phyloP scores from a whole-genome alignment of 2,113 vertebrate genomes.

The Meriones unguiculatus region DNA sequence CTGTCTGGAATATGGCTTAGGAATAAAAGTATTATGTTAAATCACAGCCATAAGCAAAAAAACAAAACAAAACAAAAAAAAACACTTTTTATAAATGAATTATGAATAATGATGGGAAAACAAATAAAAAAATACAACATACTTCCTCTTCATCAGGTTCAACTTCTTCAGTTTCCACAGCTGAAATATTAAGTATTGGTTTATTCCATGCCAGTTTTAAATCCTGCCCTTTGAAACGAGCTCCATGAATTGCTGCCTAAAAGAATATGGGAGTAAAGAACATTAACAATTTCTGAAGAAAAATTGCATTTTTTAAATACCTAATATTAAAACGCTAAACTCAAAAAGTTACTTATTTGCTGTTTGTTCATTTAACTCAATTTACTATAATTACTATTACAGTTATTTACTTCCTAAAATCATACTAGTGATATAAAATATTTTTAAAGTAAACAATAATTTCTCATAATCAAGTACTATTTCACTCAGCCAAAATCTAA shows the following conservation, averaged over 20 bases:
- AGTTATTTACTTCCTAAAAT: slow-evolving; percentile 49
- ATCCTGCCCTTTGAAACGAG: slow-evolving; percentile 94
- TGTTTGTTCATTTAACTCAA: background rate
- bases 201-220: slow-evolving; percentile 97
- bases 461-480: slow-evolving; percentile 20
- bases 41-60: slow-evolving; percentile 48
- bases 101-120: slow-evolving; percentile 57
- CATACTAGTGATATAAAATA: background rate
- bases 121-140: slow-evolving; percentile 75
- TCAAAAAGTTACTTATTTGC: background rate
- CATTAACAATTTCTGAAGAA: slow-evolving; percentile 44
- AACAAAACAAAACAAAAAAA: slow-evolving; percentile 41
- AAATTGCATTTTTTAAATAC: background rate
- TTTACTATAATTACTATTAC: slow-evolving; percentile 25
- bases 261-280: slow-evolving; percentile 66
- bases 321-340: slow-evolving; percentile 37
- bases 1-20: slow-evolving; percentile 69
- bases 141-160: slow-evolving; percentile 98
- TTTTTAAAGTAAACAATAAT: slow-evolving; percentile 38
- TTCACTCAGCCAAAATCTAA: slow-evolving; percentile 26
- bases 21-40: slow-evolving; percentile 74
- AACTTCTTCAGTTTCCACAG: slow-evolving; percentile 91
- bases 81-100: slow-evolving; percentile 61
- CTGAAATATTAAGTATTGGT: slow-evolving; percentile 88
- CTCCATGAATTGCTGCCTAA: slow-evolving; percentile 95